Evolutionary conservation across 2,888 invertebrate genomes (phyloP), one percentile per base, ranked within the genome.

Genomic region (Galeruca laticollis): DNA sequence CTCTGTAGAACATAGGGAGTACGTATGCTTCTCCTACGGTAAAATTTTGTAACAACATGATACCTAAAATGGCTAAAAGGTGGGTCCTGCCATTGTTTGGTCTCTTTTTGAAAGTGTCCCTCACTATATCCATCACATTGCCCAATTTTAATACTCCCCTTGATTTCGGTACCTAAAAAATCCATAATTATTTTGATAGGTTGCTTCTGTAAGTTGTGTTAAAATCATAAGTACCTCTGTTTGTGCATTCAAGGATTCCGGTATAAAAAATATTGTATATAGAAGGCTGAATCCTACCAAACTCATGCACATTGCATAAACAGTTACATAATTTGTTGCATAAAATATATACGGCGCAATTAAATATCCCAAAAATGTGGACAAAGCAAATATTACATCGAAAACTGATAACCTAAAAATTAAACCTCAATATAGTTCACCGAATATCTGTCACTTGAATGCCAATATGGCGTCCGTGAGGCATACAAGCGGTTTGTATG

Each of bases 1-100:
- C 86, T 71, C 91, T 87, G 6, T 89, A 83, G 76, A 91, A 93
- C 75, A 92, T 78, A 78, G 90, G 93, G 57, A 88, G 87, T 13
- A 93, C 85, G 8, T 84, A 78, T n/a, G 82, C 64, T 21, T 87
- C 82, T n/a, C 90, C 90, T 72, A 87, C 86, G 2, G 86, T 70
- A 11, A 85, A 68, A 87, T 80, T 40, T 86, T 80, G 31, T 78
- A 79, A 0, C 86, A 66, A 10, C 84, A 77, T 70, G 85, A 80
- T 1, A 85, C 84, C 60, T 37, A 89, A 85, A 47, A 88, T 83
- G 8, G 87, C 80, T 76, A 89, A 84, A 6, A 90, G 83, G 54
- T 88, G 85, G 1, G 86, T 82, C 73, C 91, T 83, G 47, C 89
- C 86, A 72, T 88, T 84, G 73, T 90, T 88, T 1, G 88, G 86